Conservation (phyloP, 1,140 invertebrate species). For the Medauroidea extradentata region DNA sequence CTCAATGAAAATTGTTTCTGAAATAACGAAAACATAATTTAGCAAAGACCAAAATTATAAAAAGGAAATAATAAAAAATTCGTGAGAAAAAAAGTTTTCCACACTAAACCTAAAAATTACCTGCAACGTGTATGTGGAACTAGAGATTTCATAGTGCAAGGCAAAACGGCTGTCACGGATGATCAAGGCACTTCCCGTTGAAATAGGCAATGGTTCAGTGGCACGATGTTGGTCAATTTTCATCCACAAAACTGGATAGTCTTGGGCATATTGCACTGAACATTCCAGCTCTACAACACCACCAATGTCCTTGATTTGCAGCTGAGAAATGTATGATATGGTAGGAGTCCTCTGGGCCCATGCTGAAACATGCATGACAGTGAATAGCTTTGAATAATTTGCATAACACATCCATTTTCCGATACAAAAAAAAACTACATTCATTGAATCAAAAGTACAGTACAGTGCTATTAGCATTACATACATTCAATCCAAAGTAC, state of each 20-base stretch:
- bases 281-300: conserved; percentile 82
- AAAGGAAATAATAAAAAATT: too few species aligned
- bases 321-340: conserved; percentile 86
- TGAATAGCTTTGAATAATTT: too few species aligned
- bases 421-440: too few species aligned
- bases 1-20: too few species aligned
- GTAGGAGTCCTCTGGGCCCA: conserved; percentile 74
- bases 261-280: conserved; percentile 82
- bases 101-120: too few species aligned
- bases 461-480: too few species aligned
- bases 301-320: conserved; percentile 88
- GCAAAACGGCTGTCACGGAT: conserved; percentile 82
- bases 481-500: too few species aligned
- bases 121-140: conserved; percentile 75
- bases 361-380: conserved; percentile 53
- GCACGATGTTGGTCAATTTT: conserved; percentile 54
- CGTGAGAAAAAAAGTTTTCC: too few species aligned
- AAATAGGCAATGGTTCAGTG: conserved; percentile 64
- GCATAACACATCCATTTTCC: too few species aligned
- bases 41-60: too few species aligned
- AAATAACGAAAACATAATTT: too few species aligned
- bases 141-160: conserved; percentile 71
- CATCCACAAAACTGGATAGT: conserved; percentile 82
- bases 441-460: too few species aligned
- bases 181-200: conserved; percentile 73